phyloP scores from a whole-genome alignment of 2,113 vertebrate species.

The Gallinago jamesoni region DNA sequence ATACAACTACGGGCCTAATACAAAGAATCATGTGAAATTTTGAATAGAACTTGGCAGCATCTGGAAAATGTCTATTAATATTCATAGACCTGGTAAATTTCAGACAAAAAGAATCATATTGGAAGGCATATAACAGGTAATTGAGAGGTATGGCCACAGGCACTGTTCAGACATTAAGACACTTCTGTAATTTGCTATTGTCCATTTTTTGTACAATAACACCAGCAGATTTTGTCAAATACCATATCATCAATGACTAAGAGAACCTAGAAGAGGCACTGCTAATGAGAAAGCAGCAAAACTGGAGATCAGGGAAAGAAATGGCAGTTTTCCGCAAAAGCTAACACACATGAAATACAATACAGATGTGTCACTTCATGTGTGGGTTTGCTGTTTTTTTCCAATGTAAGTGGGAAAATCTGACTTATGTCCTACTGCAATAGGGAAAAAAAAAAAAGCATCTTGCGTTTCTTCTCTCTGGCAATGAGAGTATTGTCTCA shows the following conservation, averaged over 20 bases:
- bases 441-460: not conserved
- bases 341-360: not conserved
- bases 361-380: not conserved
- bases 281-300: not conserved
- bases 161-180: not conserved
- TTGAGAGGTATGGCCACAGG: not conserved
- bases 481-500: not conserved
- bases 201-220: not conserved
- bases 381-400: fast-evolving
- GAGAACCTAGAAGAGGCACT: not conserved
- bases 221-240: not conserved
- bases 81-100: not conserved
- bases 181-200: not conserved
- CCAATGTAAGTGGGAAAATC: not conserved
- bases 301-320: not conserved
- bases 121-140: not conserved
- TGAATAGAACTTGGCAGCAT: not conserved
- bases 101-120: not conserved
- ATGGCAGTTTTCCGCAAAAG: not conserved
- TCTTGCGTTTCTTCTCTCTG: fast-evolving
- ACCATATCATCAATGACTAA: not conserved
- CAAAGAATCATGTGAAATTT: not conserved
- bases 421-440: not conserved
- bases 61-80: not conserved
- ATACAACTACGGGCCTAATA: not conserved